These are phyloP conservation scores for Augiades crinisus DNA, from an alignment of 2,888 invertebrate species.

Conservation along the genomic window DNA sequence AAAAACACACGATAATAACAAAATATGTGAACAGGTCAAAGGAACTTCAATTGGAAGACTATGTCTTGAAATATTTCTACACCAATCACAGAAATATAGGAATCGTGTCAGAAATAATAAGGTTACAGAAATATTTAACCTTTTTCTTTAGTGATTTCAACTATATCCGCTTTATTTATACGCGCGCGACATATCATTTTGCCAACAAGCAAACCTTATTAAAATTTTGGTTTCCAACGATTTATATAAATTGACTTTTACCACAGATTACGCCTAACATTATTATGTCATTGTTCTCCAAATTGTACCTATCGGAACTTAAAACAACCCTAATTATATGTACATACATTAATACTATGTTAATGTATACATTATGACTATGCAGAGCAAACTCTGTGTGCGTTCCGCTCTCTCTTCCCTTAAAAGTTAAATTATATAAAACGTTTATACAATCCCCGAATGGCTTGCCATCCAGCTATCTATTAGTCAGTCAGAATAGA, in stretches of 20 bases:
- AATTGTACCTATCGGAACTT: conserved; percentile 70
- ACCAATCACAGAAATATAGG: too few species aligned
- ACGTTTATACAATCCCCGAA: conserved; percentile 1
- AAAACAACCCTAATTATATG: conserved; percentile 35
- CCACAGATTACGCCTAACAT: conserved; percentile 12
- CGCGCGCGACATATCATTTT: neutral
- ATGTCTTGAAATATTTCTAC: too few species aligned
- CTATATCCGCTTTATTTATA: conserved; percentile 21
- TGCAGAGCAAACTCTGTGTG: conserved; percentile 54
- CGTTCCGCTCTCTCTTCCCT: conserved; percentile 49
- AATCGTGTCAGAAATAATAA: too few species aligned
- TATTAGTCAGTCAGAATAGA: conserved; percentile 2
- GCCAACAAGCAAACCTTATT: conserved; percentile 18
- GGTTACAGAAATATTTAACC: too few species aligned
- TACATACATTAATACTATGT: conserved; percentile 44
- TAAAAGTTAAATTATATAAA: conserved; percentile 21
- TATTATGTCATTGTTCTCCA: conserved; percentile 29
- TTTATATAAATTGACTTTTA: conserved; percentile 7
- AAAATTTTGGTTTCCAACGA: conserved; percentile 26
- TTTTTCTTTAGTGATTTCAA: too few species aligned
- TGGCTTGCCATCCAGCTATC: neutral
- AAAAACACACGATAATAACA: too few species aligned
- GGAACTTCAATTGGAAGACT: too few species aligned
- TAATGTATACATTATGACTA: conserved; percentile 52
- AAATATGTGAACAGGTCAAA: too few species aligned